phyloP scores from a whole-genome alignment of 1,140 invertebrate species.

The Triops longicaudatus region DNA sequence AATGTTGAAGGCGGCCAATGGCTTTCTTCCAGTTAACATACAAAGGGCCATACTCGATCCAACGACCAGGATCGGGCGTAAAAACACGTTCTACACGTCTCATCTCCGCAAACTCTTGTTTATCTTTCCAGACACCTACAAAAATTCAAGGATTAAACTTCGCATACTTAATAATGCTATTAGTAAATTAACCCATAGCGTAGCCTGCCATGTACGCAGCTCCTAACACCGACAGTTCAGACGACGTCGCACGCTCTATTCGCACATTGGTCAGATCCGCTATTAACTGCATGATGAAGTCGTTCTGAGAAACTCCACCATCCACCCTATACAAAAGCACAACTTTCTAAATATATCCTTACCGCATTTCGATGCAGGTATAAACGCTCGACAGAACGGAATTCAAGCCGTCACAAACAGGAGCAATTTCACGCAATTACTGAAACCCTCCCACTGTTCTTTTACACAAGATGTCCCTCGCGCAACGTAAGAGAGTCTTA shows the following conservation, averaged over 20 bases:
- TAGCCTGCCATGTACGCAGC: slow-evolving; percentile 68
- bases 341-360: slow-evolving; percentile 21
- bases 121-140: slow-evolving; percentile 12
- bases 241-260: slow-evolving; percentile 57
- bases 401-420: not conserved
- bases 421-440: slow-evolving; percentile 1
- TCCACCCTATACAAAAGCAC: slow-evolving; percentile 56
- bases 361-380: not conserved
- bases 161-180: not conserved
- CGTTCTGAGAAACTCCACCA: slow-evolving; percentile 85
- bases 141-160: not conserved
- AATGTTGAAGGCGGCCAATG: slow-evolving; percentile 18
- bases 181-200: not conserved
- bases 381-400: no score
- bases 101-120: not conserved
- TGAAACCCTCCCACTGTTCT: slow-evolving; percentile 26
- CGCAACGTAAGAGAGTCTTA: slow-evolving; percentile 38
- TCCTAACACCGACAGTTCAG: slow-evolving; percentile 69
- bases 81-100: not conserved
- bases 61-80: not conserved
- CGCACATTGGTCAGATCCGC: slow-evolving; percentile 64
- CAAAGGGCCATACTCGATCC: slow-evolving; percentile 25
- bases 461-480: no score
- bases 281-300: slow-evolving; percentile 80
- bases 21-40: slow-evolving; percentile 27